Conservation (phyloP, 1,140 invertebrate species). For the Ceratina australensis region DNA sequence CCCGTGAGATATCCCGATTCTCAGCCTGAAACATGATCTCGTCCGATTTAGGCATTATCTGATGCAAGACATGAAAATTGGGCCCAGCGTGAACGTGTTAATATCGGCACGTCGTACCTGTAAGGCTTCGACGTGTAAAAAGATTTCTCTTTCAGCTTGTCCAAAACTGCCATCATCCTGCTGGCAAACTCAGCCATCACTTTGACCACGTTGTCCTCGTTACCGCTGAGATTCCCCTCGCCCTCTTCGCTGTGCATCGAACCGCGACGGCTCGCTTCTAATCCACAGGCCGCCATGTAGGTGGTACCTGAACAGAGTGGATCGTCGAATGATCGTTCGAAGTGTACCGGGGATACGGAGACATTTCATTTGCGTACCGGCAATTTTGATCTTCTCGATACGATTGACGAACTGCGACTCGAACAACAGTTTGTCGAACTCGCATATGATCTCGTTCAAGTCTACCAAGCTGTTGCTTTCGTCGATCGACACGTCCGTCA, state of each 20-base stretch:
- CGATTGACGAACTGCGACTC: slow-evolving; percentile 70
- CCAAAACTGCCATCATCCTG: slow-evolving; percentile 82
- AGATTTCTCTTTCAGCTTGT: slow-evolving; percentile 76
- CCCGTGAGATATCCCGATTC: slow-evolving; percentile 88
- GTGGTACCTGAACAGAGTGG: slow-evolving; percentile 84
- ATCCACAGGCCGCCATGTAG: slow-evolving; percentile 96
- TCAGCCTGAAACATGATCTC: slow-evolving; percentile 59
- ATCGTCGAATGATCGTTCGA: not conserved
- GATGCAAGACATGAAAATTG: too few species aligned
- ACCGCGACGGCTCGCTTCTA: slow-evolving; percentile 85
- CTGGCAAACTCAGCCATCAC: slow-evolving; percentile 84
- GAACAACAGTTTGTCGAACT: slow-evolving; percentile 88
- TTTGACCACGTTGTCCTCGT: slow-evolving; percentile 80
- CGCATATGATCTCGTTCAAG: slow-evolving; percentile 93
- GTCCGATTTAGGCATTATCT: too few species aligned
- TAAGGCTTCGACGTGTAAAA: slow-evolving; percentile 80
- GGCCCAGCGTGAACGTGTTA: too few species aligned
- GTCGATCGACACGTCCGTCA: slow-evolving; percentile 89
- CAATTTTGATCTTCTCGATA: slow-evolving; percentile 95
- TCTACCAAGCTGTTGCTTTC: slow-evolving; percentile 88
- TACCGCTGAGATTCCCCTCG: slow-evolving; percentile 69
- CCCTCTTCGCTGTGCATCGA: slow-evolving; percentile 78
- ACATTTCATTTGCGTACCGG: slow-evolving; percentile 76
- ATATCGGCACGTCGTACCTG: slow-evolving; percentile 77
- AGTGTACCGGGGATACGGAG: not conserved